These are phyloP conservation scores for Pogoniulus pusillus DNA, from an alignment of 2,797 vertebrate genomes.

Conservation along the genomic window DNA sequence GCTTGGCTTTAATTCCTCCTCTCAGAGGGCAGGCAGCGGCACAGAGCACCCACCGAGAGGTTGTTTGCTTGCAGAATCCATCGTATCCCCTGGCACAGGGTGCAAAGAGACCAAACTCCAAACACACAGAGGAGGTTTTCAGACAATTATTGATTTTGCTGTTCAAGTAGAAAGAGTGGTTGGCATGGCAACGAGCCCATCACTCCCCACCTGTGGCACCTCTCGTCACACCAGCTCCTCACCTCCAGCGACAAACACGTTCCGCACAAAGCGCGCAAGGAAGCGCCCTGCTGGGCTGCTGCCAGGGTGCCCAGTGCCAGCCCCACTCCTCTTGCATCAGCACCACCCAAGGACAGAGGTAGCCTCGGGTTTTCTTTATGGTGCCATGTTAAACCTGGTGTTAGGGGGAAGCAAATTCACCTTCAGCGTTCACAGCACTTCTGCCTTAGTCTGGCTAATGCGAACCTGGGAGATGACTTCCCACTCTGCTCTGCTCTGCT, in stretches of 20 bases:
- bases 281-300: rapidly evolving
- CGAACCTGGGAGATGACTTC: neutral
- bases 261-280: neutral
- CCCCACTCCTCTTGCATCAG: neutral
- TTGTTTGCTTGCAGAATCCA: neutral
- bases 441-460: neutral
- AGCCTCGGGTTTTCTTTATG: neutral
- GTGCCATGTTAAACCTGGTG: neutral
- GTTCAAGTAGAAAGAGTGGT: conserved; percentile 59
- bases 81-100: neutral
- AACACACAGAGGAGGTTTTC: conserved; percentile 17
- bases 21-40: neutral
- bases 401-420: neutral
- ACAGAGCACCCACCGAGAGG: neutral
- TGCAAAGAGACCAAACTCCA: conserved; percentile 31
- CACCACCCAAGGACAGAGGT: rapidly evolving
- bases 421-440: neutral
- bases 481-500: neutral
- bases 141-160: conserved; percentile 64
- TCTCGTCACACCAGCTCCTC: neutral
- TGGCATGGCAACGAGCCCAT: conserved; percentile 60
- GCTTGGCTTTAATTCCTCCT: neutral
- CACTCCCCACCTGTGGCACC: conserved; percentile 31
- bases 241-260: neutral
- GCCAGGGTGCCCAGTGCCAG: neutral